phyloP scores from a whole-genome alignment of 2,113 vertebrate genomes.

The Bos taurus region DNA sequence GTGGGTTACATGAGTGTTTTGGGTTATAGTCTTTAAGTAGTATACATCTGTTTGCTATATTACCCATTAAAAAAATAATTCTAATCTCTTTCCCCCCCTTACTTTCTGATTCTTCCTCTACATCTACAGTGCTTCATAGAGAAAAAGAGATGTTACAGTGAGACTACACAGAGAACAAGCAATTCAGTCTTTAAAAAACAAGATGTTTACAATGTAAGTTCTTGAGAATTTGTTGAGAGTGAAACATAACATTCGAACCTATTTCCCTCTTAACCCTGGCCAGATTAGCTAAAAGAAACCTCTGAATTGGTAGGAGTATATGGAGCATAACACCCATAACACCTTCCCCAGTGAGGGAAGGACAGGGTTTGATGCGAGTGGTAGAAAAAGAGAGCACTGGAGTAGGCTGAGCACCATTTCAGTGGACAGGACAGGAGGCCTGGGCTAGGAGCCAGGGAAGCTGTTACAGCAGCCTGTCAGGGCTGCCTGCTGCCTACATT shows the following conservation, averaged over 20 bases:
- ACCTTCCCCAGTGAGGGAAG: background rate
- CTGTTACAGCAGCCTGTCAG: background rate
- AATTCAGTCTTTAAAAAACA: conserved; percentile 1
- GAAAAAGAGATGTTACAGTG: background rate
- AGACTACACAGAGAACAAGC: background rate
- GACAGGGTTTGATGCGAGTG: background rate
- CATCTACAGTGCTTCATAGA: background rate
- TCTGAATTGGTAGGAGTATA: background rate
- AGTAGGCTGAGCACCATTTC: background rate
- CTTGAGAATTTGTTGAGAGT: background rate
- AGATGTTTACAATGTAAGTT: background rate
- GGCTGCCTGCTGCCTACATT: background rate
- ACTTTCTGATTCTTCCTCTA: background rate
- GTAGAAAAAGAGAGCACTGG: background rate
- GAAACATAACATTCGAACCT: background rate
- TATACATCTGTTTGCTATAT: background rate
- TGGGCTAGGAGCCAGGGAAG: background rate
- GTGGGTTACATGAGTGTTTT: background rate
- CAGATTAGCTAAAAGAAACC: background rate
- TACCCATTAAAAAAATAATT: background rate
- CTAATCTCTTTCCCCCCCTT: background rate
- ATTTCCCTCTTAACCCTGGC: background rate
- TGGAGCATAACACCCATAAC: background rate
- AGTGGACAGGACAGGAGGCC: background rate
- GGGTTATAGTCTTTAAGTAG: background rate